phyloP scores from a whole-genome alignment of 2,113 vertebrate species.

The Hydrolagus affinis region DNA sequence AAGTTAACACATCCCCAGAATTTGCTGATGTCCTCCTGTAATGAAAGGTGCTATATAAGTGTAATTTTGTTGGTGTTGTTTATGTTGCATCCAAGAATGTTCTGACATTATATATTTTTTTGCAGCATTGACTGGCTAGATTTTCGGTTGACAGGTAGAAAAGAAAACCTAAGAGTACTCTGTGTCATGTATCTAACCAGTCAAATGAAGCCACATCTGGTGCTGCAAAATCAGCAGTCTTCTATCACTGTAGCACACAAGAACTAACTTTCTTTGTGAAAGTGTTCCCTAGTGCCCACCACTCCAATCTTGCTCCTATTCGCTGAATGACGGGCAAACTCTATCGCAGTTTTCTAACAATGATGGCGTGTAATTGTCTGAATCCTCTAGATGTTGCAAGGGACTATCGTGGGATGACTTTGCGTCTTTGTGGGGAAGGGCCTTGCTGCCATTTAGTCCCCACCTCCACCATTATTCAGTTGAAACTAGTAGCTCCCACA shows the following conservation, averaged over 20 bases:
- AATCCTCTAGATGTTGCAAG: neutral
- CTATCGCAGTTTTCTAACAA: neutral
- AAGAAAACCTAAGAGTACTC: neutral
- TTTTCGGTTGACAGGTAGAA: neutral
- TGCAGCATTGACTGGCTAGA: neutral
- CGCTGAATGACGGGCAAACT: conserved; percentile 2
- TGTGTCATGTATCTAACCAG: conserved; percentile 17
- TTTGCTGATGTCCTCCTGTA: neutral
- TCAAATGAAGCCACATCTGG: neutral
- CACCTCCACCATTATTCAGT: neutral
- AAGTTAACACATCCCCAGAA: neutral
- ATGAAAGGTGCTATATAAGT: too few relatives aligned
- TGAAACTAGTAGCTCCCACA: neutral
- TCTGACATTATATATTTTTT: neutral
- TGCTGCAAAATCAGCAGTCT: neutral
- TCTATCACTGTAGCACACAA: neutral
- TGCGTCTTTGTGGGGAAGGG: conserved; percentile 2
- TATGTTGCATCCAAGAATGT: neutral
- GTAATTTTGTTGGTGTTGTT: neutral
- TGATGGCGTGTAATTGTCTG: conserved; percentile 4
- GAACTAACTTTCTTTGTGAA: conserved; percentile 12
- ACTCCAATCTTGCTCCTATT: neutral
- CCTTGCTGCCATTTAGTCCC: neutral
- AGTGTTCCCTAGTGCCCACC: neutral
- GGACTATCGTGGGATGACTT: conserved; percentile 1